phyloP scores from a whole-genome alignment of 2,888 invertebrate genomes.

The Calliphora vomitoria region DNA sequence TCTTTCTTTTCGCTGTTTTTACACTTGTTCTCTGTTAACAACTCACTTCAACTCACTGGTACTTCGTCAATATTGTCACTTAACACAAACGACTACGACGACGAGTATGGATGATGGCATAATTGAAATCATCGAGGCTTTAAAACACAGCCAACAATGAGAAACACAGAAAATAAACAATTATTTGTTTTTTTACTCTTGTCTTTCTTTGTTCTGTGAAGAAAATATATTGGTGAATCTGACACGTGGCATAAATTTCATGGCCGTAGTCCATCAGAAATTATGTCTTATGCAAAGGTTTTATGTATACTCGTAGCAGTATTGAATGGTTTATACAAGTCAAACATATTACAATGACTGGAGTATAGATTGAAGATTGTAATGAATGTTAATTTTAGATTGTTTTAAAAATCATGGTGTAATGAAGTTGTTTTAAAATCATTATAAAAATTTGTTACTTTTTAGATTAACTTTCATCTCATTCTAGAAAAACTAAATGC shows the following conservation, averaged over 20 bases:
- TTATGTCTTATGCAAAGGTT: neutral
- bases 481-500: no score
- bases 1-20: neutral
- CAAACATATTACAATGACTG: neutral
- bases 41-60: constrained; percentile 54
- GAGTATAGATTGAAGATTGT: neutral
- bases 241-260: constrained; percentile 5
- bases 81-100: constrained; percentile 18
- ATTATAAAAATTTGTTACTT: no score
- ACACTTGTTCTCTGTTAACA: constrained; percentile 43
- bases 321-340: neutral
- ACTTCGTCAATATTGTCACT: constrained; percentile 68
- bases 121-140: constrained; percentile 53
- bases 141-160: neutral
- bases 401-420: no score
- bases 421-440: no score
- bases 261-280: neutral
- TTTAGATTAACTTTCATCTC: no score
- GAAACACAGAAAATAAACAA: constrained; percentile 3
- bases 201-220: neutral
- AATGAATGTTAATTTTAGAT: no score
- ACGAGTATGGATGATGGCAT: constrained; percentile 34
- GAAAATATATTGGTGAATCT: neutral
- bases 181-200: neutral
- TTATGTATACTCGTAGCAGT: neutral